phyloP scores from a whole-genome alignment of 2,888 invertebrate species.

The Drosophila bunnanda region DNA sequence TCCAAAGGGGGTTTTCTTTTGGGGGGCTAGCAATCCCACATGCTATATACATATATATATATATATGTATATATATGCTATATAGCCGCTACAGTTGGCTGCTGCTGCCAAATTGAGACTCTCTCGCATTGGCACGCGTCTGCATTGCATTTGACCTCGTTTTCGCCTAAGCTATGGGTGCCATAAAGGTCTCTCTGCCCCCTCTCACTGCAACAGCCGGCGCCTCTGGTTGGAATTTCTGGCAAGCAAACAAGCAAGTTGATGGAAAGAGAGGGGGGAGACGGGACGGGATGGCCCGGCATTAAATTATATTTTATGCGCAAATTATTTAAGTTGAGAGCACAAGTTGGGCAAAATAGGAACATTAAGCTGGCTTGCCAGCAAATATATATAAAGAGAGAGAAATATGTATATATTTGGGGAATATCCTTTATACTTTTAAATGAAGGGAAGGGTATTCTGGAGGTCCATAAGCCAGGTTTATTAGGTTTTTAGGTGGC shows the following conservation, averaged over 20 bases:
- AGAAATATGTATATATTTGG: constrained; percentile 5
- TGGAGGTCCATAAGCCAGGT: background rate
- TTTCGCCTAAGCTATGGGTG: constrained; percentile 40
- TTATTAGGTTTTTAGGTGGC: background rate
- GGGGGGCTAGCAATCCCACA: background rate
- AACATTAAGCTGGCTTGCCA: constrained; percentile 56
- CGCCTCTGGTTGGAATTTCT: constrained; percentile 11
- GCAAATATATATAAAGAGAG: constrained; percentile 1
- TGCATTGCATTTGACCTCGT: constrained; percentile 63
- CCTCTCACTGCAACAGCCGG: background rate
- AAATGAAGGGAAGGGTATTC: background rate
- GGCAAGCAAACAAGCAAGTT: constrained; percentile 28
- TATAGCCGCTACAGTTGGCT: constrained; percentile 39
- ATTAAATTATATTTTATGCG: constrained; percentile 78
- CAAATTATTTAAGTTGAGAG: constrained; percentile 71
- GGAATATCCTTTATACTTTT: constrained; percentile 6
- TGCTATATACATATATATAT: background rate
- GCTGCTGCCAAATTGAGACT: constrained; percentile 61
- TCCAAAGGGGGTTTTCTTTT: background rate
- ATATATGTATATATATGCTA: background rate
- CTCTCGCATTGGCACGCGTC: constrained; percentile 54
- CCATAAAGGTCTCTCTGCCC: constrained; percentile 25
- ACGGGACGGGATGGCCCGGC: constrained; percentile 14
- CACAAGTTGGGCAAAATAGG: constrained; percentile 70
- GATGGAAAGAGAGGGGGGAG: background rate